These are phyloP conservation scores for Theretra japonica DNA, from an alignment of 2,888 invertebrate genomes.

Conservation along the genomic window DNA sequence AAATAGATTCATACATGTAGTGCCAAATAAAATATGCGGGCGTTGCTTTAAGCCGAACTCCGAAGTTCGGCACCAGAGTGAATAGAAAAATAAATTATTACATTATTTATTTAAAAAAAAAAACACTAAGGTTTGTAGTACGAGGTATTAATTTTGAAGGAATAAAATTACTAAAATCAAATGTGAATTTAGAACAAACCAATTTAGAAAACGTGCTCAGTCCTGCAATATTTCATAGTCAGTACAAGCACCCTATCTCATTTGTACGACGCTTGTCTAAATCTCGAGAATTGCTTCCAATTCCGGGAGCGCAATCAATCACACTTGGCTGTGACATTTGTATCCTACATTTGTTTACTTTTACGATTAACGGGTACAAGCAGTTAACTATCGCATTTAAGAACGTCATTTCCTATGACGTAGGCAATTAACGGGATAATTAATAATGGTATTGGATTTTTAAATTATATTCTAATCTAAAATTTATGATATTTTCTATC, in stretches of 20 bases:
- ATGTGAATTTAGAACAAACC: background rate
- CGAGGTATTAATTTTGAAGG: too few species aligned
- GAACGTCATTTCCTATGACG: constrained; percentile 12
- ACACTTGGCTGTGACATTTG: constrained; percentile 70
- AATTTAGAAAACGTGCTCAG: background rate
- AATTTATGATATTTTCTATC: too few species aligned
- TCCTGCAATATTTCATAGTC: constrained; percentile 1
- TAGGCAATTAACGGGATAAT: background rate
- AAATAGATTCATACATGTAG: background rate
- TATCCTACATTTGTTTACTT: constrained; percentile 41
- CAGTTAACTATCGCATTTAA: constrained; percentile 10
- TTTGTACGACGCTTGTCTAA: constrained; percentile 46
- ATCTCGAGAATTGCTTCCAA: constrained; percentile 71
- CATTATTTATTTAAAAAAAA: too few species aligned
- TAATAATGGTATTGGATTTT: background rate
- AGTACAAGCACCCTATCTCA: constrained; percentile 1
- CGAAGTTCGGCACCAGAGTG: too few species aligned
- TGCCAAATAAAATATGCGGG: background rate
- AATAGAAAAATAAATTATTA: too few species aligned
- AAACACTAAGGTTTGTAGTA: too few species aligned
- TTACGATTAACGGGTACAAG: constrained; percentile 1
- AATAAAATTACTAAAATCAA: background rate
- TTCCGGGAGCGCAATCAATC: constrained; percentile 73
- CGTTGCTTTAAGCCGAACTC: background rate
- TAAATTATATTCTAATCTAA: background rate